Base-by-base conservation (phyloP, 2,888 invertebrate genomes). In the Apocheima hispidaria region DNA sequence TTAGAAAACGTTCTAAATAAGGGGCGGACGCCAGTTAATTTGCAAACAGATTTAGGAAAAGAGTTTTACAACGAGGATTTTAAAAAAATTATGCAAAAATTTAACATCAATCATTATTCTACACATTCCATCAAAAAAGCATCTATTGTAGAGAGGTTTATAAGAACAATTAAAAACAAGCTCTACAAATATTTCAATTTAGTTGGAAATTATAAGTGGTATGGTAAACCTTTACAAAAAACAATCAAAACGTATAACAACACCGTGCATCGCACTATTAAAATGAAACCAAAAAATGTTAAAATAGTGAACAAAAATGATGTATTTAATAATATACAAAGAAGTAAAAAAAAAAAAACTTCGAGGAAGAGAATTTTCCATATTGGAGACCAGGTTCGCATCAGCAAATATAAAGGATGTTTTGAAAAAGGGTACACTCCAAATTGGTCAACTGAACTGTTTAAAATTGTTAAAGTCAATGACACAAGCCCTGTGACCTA, bases 121-220 rank as follows among this genome's bases (percentile, higher is more conserved):
- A 52, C 52, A 1, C 30, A 46, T 49, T 41, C 50, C 56, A 21
- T 18, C 36, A 51, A 36, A 18, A 63, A 48, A 65, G 63, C 50
- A 38, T 52, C 52, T 18, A 52, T 28, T 59, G 74, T 36, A 61
- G 72, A 48, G 71, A 70, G 38, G 30, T 18, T 52, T 4, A 52
- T 52, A 12, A 40, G 52, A 30, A 52, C 52, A 7, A 9, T 40
- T 28, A 52, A 52, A n/a, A 10, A 5, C 30, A 52, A 41, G n/a
- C 12, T 53, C 1, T 43, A 23, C 14, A 53, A 43, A 23, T 4
- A 21, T 2, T 23, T 53, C 33, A 9, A 4, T 21, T 12, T 46
- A 3, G 12, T 16, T 0, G 54, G 36, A 9, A 16, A 54, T 35
- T 18, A 36, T 7, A 21, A 20, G n/a, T 52, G 52, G 52, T 5